Base-by-base conservation (phyloP, 2,797 vertebrate species). In the Helostoma temminkii region DNA sequence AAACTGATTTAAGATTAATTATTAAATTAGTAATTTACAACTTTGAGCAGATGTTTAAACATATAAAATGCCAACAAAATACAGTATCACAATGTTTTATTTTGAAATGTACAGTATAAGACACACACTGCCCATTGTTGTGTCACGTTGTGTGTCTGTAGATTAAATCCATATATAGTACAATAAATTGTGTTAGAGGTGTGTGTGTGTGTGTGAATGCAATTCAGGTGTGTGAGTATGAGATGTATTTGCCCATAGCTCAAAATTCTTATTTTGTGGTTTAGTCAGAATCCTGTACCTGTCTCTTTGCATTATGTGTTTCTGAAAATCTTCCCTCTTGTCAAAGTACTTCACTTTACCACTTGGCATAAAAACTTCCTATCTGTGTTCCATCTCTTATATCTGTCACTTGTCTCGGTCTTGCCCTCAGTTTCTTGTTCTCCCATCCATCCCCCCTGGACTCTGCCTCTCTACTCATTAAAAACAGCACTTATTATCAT, bases 291-390 rank as follows among this genome's bases (percentile, higher is more conserved):
- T 74, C 41, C 64, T 77, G 57, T 74, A 69, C 26, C 49, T 43
- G 62, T 84, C 79, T 53, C 46, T 72, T 74, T 83, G 47, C 62
- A 66, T 22, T 66, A 24, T 45, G 41, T 54, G 32, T 66, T 34
- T 49, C 66, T 19, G 28, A 49, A 52, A 58, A 49, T 55, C 58
- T 39, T 32, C 8, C 19, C 14, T 42, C 39, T 52, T 77, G 66
- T 67, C 49, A 61, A n/a, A 65, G 43, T 55, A 63, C 60, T 63
- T 80, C 71, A 80, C 58, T 72, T 70, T 62, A 73, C 34, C 39
- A 66, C 67, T 64, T 62, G 34, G 18, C 63, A 71, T 72, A 72
- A 78, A 83, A 78, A 71, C 64, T 66, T 74, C 71, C 39, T 66
- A 46, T 65, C 48, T 53, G 36, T 43, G 18, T 73, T 74, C 82